phyloP scores from a whole-genome alignment of 2,888 invertebrate species.

The Cheilosia vernalis region DNA sequence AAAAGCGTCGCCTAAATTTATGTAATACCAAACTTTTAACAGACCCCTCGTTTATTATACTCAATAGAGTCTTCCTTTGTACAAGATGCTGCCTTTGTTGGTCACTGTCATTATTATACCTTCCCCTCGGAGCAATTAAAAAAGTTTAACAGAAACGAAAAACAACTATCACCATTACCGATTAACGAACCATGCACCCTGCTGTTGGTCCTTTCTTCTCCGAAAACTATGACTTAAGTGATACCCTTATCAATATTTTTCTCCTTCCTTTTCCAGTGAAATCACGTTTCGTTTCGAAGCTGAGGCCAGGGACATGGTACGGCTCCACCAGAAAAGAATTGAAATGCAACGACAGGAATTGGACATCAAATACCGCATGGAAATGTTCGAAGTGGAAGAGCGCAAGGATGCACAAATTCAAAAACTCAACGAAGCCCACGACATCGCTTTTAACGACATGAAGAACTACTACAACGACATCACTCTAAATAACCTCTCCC shows the following conservation, averaged over 20 bases:
- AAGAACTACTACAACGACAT: constrained; percentile 98
- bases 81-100: not conserved
- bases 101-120: constrained; percentile 9
- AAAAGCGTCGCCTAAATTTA: not conserved
- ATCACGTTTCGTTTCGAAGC: constrained; percentile 87
- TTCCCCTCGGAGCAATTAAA: constrained; percentile 48
- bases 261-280: constrained; percentile 83
- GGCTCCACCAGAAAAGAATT: constrained; percentile 86
- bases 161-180: not conserved
- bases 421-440: constrained; percentile 91
- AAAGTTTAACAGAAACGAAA: constrained; percentile 27
- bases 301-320: constrained; percentile 87
- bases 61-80: constrained; percentile 4
- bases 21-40: constrained; percentile 4
- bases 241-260: constrained; percentile 58
- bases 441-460: constrained; percentile 93
- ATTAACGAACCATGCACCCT: no score
- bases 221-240: constrained; percentile 17
- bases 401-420: constrained; percentile 94
- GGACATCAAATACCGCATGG: constrained; percentile 90
- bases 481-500: constrained; percentile 94
- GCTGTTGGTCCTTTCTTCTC: not conserved
- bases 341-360: constrained; percentile 88
- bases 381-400: constrained; percentile 95
- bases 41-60: not conserved